A percentile compares a stretch with the other conserved stretches of the same genome.
phyloP scores from a whole-genome alignment of 1,140 invertebrate species.

The Melanaphis sacchari region DNA sequence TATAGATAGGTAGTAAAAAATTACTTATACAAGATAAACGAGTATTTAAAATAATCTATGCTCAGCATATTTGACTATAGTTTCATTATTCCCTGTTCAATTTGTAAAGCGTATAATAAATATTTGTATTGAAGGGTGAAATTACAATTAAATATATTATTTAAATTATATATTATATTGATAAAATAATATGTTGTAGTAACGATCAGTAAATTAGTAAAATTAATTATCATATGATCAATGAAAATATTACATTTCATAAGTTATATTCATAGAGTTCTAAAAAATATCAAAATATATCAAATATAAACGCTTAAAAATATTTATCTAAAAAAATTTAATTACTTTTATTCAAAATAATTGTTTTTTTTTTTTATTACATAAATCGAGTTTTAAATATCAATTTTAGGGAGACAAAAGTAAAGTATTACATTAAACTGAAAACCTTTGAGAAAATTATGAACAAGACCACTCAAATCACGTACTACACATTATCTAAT shows the following conservation, averaged over 20 bases:
- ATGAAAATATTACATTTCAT: not conserved
- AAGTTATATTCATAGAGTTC: not conserved
- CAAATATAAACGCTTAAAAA: not conserved
- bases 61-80: not conserved
- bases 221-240: too few relatives aligned
- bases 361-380: not conserved
- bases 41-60: not conserved
- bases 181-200: not conserved
- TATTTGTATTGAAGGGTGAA: not conserved
- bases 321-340: not conserved
- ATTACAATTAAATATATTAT: not conserved
- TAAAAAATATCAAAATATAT: too few relatives aligned
- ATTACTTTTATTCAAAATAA: not conserved
- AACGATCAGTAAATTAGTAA: not conserved
- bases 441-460: not conserved
- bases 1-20: not conserved
- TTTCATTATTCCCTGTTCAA: not conserved
- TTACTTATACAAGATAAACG: not conserved
- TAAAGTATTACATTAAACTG: not conserved
- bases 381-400: not conserved
- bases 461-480: not conserved
- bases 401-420: not conserved
- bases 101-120: not conserved
- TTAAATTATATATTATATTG: constrained; percentile 15
- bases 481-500: constrained; percentile 19